Evolutionary conservation across 2,113 vertebrate genomes (phyloP), one percentile per base, ranked within the genome.

Genomic region (Peromyscus leucopus): DNA sequence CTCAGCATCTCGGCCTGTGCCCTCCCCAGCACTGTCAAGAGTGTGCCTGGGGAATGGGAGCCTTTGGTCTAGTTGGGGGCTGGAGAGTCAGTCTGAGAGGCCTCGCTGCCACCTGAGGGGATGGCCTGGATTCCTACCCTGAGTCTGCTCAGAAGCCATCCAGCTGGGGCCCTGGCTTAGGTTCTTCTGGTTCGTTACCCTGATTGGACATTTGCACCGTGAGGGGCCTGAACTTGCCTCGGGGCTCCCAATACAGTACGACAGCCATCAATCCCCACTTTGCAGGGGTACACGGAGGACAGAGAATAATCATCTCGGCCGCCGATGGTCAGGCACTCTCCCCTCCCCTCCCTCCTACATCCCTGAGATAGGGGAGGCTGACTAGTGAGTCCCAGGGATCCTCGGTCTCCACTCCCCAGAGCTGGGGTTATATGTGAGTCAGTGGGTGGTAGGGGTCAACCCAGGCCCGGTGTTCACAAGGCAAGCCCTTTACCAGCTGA

Each of bases 181-280:
- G 57, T 80, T 36, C 48, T 67, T 61, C 42, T 3, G 7, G 57
- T 26, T 87, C 26, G 0, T 0, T 46, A 19, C 89, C 36, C n/a
- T 9, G 21, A 26, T 5, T 8, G 85, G 46, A 42, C 2, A 0
- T 63, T 24, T 24, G 39, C n/a, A 17, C 67, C 0, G 0, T 9
- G 26, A 72, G 67, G 79, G 89, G 51, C 31, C 74, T 21, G 11
- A 42, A 17, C 57, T 36, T 31, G 71, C 57, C 31, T n/a, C 26
- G 3, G 10, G 79, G 51, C 71, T 33, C 76, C 48, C 16, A 1
- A 17, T 26, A 26, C 16, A 19, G 28, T 24, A 12, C 3, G 26
- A 39, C 1, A 22, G 21, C 33, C 8, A 1, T 51, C 72, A 71
- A 42, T 0, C 42, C 55, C 26, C 0, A 28, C 72, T 42, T 8